These are phyloP conservation scores for Aphidius ervi DNA, from an alignment of 1,140 invertebrate genomes.

Conservation along the genomic window DNA sequence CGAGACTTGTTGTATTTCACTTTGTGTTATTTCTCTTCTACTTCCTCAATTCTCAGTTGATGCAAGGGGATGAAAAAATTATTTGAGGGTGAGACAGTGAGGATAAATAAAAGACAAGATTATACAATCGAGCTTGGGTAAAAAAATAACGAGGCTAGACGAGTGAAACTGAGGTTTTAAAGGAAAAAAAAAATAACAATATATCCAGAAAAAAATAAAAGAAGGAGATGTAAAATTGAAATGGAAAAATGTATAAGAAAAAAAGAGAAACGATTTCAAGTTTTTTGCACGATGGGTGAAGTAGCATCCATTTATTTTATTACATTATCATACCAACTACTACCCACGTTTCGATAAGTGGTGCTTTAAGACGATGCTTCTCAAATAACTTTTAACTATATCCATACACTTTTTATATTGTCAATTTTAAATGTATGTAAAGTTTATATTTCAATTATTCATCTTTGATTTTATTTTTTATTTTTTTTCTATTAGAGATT, in stretches of 20 bases:
- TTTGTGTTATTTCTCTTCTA: slow-evolving; percentile 29
- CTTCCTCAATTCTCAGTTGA: slow-evolving; percentile 34
- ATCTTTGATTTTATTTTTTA: slow-evolving; percentile 26
- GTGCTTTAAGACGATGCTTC: slow-evolving; percentile 48
- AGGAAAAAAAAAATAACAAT: neutral
- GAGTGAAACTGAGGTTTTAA: neutral
- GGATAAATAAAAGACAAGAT: slow-evolving; percentile 8
- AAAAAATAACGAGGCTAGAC: neutral
- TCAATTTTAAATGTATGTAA: slow-evolving; percentile 8
- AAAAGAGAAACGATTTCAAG: slow-evolving; percentile 23
- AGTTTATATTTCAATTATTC: slow-evolving; percentile 20
- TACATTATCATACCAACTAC: slow-evolving; percentile 56
- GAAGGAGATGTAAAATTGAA: slow-evolving; percentile 10
- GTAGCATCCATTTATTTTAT: slow-evolving; percentile 54
- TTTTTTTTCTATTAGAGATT: slow-evolving; percentile 32
- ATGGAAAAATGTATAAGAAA: slow-evolving; percentile 12
- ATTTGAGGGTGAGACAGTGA: neutral
- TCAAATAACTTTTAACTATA: slow-evolving; percentile 35
- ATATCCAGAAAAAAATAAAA: neutral
- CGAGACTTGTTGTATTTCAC: slow-evolving; percentile 53
- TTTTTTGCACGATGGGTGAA: slow-evolving; percentile 35
- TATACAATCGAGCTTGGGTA: slow-evolving; percentile 16
- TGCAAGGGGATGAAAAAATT: neutral
- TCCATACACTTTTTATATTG: slow-evolving; percentile 16
- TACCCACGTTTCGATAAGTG: slow-evolving; percentile 45